Conservation (phyloP, 2,113 vertebrate species). For the Trochalopteron elliotii region DNA sequence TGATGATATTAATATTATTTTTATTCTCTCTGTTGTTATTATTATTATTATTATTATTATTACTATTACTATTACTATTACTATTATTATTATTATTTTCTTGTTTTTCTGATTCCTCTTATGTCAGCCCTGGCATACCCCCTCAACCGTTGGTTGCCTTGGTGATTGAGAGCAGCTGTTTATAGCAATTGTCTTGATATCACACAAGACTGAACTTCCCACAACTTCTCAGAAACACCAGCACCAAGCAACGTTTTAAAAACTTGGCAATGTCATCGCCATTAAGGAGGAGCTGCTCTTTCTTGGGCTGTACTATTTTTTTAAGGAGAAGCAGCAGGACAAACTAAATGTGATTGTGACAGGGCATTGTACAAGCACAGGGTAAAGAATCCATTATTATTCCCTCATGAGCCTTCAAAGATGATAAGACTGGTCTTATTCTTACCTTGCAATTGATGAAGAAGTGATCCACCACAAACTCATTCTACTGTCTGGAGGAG, state of each 20-base stretch:
- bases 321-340: background rate
- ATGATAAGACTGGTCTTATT: background rate
- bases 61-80: too few species aligned
- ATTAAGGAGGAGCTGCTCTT: background rate
- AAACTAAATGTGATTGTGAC: background rate
- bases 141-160: background rate
- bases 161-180: constrained; percentile 10
- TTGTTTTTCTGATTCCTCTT: constrained; percentile 72
- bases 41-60: too few species aligned
- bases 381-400: background rate
- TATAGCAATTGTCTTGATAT: background rate
- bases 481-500: background rate
- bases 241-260: background rate
- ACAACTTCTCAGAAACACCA: background rate
- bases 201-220: background rate
- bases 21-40: background rate
- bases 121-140: constrained; percentile 4
- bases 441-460: background rate
- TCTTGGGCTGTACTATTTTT: fast-evolving
- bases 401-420: background rate
- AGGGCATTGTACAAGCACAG: background rate
- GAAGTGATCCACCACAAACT: background rate
- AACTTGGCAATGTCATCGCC: background rate
- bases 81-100: background rate
- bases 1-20: background rate